phyloP scores from a whole-genome alignment of 2,888 invertebrate species.

The Anorthoa munda region DNA sequence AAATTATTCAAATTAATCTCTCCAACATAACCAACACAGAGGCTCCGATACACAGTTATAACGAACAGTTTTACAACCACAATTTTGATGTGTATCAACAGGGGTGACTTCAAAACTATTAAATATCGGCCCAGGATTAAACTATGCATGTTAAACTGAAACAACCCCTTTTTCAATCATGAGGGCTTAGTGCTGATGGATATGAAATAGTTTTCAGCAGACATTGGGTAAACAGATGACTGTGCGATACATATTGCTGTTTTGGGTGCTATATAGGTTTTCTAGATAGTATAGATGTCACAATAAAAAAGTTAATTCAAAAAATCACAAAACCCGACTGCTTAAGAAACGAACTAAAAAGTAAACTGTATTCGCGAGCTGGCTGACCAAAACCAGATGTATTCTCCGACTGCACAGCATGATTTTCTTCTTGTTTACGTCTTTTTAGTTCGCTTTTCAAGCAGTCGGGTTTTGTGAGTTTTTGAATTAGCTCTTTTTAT shows the following conservation, averaged over 20 bases:
- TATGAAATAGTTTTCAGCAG: conserved; percentile 65
- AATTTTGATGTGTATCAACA: conserved; percentile 36
- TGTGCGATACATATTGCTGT: conserved; percentile 26
- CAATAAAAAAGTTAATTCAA: not conserved
- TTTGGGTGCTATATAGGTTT: not conserved
- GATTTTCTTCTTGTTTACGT: too few relatives aligned
- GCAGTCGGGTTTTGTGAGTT: too few relatives aligned
- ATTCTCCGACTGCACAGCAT: too few relatives aligned
- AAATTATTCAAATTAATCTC: conserved; percentile 24
- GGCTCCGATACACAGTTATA: not conserved
- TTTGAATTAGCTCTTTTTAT: too few relatives aligned
- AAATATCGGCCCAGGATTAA: conserved; percentile 77
- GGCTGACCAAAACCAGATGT: too few relatives aligned
- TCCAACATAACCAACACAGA: not conserved
- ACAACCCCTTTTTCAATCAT: conserved; percentile 71
- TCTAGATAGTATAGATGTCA: not conserved
- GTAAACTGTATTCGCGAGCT: too few relatives aligned
- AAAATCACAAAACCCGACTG: too few relatives aligned
- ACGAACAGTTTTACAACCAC: conserved; percentile 19
- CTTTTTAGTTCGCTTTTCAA: too few relatives aligned
- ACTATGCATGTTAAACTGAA: conserved; percentile 72
- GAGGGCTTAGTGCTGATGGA: conserved; percentile 63
- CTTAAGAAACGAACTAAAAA: too few relatives aligned
- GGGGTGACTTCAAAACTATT: conserved; percentile 80
- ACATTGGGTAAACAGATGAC: conserved; percentile 59